A percentile compares a stretch with the other conserved stretches of the same genome.
Evolutionary conservation across 2,113 vertebrate species (phyloP).

Genomic region (Xenopus borealis): DNA sequence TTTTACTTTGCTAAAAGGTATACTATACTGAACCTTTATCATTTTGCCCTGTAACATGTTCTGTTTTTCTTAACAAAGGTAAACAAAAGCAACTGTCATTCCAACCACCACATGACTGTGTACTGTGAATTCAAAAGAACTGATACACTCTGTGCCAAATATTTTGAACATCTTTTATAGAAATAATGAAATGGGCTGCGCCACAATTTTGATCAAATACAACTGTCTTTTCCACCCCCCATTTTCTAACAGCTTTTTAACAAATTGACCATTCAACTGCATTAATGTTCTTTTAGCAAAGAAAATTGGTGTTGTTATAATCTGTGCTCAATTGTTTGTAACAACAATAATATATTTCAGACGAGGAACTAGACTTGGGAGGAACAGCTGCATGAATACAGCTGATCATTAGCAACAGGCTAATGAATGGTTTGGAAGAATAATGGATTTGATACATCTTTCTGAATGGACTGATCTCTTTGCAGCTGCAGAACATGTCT

Average conservation of each 20-base stretch:
- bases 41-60: neutral
- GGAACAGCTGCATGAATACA: conserved; percentile 43
- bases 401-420: conserved; percentile 34
- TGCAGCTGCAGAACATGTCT: conserved; percentile 32
- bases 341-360: conserved; percentile 43
- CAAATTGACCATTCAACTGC: conserved; percentile 37
- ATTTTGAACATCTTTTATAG: neutral
- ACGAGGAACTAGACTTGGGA: conserved; percentile 26
- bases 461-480: conserved; percentile 20
- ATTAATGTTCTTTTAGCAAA: conserved; percentile 23
- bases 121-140: neutral
- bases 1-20: too few species aligned
- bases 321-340: conserved; percentile 44
- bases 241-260: conserved; percentile 21
- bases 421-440: conserved; percentile 41
- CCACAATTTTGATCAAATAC: conserved; percentile 6
- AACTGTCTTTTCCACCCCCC: conserved; percentile 26
- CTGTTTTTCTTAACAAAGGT: neutral
- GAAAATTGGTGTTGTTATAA: conserved; percentile 40
- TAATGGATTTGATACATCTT: conserved; percentile 23
- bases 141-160: neutral
- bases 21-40: neutral
- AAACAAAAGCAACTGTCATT: neutral
- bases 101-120: neutral
- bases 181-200: conserved; percentile 1